phyloP scores from a whole-genome alignment of 2,113 vertebrate species.

The Onychostruthus taczanowskii region DNA sequence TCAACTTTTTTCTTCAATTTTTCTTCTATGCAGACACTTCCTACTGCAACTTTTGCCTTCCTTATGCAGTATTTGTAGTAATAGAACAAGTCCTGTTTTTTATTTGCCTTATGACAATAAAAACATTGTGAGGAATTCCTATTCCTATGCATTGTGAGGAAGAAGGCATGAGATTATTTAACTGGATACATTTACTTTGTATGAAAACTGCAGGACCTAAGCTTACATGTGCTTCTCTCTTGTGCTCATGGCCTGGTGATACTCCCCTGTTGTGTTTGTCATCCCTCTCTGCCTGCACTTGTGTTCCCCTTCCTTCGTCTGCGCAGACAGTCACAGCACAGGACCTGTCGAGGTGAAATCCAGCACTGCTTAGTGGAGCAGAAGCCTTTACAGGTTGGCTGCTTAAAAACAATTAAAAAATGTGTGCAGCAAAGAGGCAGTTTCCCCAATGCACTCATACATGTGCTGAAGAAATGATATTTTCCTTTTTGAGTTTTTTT shows the following conservation, averaged over 20 bases:
- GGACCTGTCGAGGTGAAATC: neutral
- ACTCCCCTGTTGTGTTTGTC: neutral
- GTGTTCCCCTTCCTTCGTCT: neutral
- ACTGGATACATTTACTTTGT: neutral
- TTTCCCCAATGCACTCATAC: neutral
- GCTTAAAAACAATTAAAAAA: neutral
- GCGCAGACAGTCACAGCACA: rapidly evolving
- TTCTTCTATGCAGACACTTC: neutral
- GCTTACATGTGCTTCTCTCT: neutral
- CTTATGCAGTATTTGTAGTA: neutral
- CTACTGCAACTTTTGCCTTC: neutral
- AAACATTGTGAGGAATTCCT: no score
- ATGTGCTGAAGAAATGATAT: neutral
- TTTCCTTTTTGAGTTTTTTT: neutral
- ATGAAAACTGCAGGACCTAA: neutral
- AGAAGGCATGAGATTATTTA: neutral
- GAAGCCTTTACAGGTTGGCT: neutral
- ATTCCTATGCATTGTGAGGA: neutral
- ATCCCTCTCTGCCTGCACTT: neutral
- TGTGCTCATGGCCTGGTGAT: rapidly evolving
- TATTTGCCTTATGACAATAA: neutral
- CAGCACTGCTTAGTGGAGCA: neutral
- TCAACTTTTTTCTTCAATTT: neutral
- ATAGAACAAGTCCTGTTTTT: neutral
- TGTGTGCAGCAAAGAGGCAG: neutral